phyloP scores from a whole-genome alignment of 2,113 vertebrate genomes.

The Noturus placidus region DNA sequence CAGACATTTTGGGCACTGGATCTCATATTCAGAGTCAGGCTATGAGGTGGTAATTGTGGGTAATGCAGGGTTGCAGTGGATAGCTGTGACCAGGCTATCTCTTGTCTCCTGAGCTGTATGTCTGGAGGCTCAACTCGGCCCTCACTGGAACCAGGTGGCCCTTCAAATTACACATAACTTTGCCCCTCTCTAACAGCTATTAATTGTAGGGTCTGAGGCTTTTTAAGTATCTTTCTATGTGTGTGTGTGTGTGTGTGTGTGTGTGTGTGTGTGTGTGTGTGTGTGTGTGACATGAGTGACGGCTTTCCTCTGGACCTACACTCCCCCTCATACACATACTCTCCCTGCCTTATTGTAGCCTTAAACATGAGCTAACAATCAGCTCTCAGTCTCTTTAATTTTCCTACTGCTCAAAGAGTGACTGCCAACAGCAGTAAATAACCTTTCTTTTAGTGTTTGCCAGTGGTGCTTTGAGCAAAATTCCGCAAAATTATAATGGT shows the following conservation, averaged over 20 bases:
- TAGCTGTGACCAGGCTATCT: slow-evolving; percentile 19
- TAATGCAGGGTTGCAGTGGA: slow-evolving; percentile 16
- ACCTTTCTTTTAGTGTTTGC: background rate
- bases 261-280: background rate
- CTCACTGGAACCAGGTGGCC: slow-evolving; percentile 43
- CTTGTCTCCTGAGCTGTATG: slow-evolving; percentile 10
- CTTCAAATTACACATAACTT: slow-evolving; percentile 38
- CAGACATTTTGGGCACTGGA: background rate
- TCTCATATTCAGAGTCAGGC: slow-evolving; percentile 7
- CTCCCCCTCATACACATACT: background rate
- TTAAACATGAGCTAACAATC: slow-evolving; percentile 13
- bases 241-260: slow-evolving; percentile 14
- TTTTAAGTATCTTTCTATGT: slow-evolving; percentile 15
- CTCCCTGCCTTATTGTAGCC: background rate
- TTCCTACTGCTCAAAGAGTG: background rate
- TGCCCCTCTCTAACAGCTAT: slow-evolving; percentile 32
- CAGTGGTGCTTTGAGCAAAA: background rate
- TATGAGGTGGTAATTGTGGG: slow-evolving; percentile 31
- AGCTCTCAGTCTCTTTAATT: slow-evolving; percentile 15
- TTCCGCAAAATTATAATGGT: background rate
- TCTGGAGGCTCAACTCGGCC: slow-evolving; percentile 28
- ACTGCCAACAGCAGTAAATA: slow-evolving; percentile 18
- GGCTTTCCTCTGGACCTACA: background rate
- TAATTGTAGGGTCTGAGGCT: slow-evolving; percentile 43
- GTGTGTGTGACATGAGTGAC: background rate